Evolutionary conservation across 2,797 vertebrate species (phyloP).

Genomic region (Amphiprion clarkii): DNA sequence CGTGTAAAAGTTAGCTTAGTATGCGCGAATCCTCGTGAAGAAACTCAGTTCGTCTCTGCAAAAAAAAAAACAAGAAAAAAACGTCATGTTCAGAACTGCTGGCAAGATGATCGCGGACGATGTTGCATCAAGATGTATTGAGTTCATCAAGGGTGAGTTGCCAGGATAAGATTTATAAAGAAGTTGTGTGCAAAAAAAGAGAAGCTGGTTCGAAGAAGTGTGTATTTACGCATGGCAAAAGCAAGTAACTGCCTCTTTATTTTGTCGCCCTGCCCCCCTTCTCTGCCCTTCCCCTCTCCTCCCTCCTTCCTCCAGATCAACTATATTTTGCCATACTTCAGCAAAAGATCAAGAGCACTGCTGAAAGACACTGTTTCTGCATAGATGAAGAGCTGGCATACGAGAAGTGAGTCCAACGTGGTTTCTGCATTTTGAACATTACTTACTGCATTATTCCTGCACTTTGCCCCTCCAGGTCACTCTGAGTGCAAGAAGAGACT

Average conservation of each 20-base stretch:
- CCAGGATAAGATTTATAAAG: background rate
- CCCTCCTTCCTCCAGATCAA: constrained; percentile 89
- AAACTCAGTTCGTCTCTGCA: constrained; percentile 20
- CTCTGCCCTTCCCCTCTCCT: background rate
- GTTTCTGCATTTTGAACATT: background rate
- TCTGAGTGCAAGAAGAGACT: background rate
- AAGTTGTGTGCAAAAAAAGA: background rate
- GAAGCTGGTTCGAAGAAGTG: rapidly evolving
- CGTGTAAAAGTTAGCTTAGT: background rate
- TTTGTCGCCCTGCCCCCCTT: constrained; percentile 1
- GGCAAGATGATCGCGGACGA: constrained; percentile 79
- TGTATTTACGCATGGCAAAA: constrained; percentile 32
- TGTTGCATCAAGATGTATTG: constrained; percentile 72
- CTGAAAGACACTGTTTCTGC: constrained; percentile 95
- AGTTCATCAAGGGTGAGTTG: constrained; percentile 83
- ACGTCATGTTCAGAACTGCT: constrained; percentile 67
- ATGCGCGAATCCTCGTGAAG: constrained; percentile 60
- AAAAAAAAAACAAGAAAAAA: background rate
- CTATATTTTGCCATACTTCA: constrained; percentile 95
- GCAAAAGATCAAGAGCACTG: constrained; percentile 93
- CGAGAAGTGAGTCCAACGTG: constrained; percentile 91
- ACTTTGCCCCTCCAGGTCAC: background rate
- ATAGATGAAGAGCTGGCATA: constrained; percentile 96
- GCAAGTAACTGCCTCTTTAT: constrained; percentile 32
- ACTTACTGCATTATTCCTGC: background rate